A percentile compares a stretch with the other conserved stretches of the same genome.
These are phyloP conservation scores for Myotis pilosus DNA, from an alignment of 2,797 vertebrate species.

Conservation along the genomic window DNA sequence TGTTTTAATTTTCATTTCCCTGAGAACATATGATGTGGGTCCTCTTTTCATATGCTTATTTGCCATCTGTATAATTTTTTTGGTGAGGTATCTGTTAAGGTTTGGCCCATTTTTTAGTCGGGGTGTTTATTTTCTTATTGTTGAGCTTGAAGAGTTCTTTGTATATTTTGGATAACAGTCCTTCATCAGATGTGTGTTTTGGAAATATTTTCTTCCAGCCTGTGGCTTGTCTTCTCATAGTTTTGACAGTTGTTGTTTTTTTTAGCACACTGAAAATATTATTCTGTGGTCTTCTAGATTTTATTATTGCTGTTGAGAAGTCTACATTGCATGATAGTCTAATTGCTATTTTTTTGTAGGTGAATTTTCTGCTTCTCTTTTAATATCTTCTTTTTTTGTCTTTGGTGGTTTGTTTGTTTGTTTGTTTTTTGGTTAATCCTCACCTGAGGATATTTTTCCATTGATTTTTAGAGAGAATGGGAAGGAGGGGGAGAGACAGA, in stretches of 20 bases:
- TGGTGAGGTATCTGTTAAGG: background rate
- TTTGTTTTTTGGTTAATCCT: too few relatives aligned
- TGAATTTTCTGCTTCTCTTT: constrained; percentile 22
- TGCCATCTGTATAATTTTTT: background rate
- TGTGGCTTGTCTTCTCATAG: background rate
- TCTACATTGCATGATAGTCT: background rate
- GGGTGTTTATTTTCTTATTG: background rate
- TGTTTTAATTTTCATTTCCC: background rate
- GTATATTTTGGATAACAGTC: background rate
- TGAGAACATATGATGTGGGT: background rate
- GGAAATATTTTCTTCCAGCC: background rate
- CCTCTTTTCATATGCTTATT: background rate
- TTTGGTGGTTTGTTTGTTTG: background rate
- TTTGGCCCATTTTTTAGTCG: background rate
- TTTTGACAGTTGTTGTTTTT: background rate
- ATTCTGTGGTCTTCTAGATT: background rate
- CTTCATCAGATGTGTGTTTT: background rate
- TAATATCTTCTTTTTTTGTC: background rate
- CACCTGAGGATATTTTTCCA: too few relatives aligned
- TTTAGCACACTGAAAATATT: constrained; percentile 14
- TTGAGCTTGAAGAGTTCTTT: background rate
- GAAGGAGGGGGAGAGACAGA: too few relatives aligned
- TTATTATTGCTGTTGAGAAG: background rate
- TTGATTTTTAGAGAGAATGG: too few relatives aligned
- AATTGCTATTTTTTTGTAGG: background rate